phyloP scores from a whole-genome alignment of 2,113 vertebrate species.

The Psilopogon haemacephalus region DNA sequence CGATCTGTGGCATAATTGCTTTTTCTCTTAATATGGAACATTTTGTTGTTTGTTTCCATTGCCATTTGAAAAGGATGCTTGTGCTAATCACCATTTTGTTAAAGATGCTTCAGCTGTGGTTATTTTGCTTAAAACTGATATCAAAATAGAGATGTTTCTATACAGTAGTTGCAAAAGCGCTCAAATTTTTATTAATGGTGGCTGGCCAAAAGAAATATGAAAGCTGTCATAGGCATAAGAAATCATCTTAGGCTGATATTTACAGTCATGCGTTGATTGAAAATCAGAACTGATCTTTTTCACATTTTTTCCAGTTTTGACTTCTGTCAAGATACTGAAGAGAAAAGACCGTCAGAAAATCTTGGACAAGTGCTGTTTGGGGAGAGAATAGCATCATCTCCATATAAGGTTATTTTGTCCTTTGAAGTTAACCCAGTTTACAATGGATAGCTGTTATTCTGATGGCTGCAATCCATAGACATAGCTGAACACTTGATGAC shows the following conservation, averaged over 20 bases:
- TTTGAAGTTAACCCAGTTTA: background rate
- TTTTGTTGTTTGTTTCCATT: background rate
- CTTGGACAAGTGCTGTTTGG: conserved; percentile 91
- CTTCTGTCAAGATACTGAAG: conserved; percentile 86
- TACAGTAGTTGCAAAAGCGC: background rate
- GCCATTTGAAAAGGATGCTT: background rate
- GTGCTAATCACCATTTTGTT: background rate
- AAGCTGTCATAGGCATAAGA: background rate
- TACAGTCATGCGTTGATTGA: background rate
- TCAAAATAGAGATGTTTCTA: background rate
- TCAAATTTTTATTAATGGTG: background rate
- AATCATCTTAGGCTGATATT: background rate
- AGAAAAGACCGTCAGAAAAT: conserved; percentile 88
- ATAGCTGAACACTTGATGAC: background rate
- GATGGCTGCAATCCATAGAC: background rate
- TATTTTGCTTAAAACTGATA: background rate
- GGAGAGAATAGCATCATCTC: conserved; percentile 88
- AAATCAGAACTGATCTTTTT: background rate
- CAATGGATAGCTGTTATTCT: background rate
- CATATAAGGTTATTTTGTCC: conserved; percentile 82
- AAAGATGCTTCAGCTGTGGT: background rate
- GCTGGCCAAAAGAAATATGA: background rate
- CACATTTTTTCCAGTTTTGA: conserved; percentile 80
- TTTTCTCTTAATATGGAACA: background rate
- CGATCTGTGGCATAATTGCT: background rate